phyloP scores from a whole-genome alignment of 2,797 vertebrate species.

The Jordanella pulchra region DNA sequence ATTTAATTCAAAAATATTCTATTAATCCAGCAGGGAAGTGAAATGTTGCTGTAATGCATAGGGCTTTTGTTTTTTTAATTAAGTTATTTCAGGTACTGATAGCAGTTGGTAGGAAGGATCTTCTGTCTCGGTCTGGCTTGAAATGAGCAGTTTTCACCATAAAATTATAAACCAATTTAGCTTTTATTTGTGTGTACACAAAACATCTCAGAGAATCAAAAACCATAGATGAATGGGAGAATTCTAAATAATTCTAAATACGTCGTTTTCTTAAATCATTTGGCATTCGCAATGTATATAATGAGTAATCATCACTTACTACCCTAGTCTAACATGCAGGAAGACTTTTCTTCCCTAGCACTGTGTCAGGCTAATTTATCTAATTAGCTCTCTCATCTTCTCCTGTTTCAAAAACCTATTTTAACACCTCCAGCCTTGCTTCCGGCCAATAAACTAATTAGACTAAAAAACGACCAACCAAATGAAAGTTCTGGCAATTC shows the following conservation, averaged over 20 bases:
- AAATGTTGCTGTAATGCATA: no score
- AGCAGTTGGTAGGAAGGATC: no score
- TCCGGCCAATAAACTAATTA: conserved; percentile 17
- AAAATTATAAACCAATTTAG: neutral
- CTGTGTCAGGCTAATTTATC: neutral
- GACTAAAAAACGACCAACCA: conserved; percentile 10
- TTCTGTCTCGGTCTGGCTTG: no score
- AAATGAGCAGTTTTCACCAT: neutral
- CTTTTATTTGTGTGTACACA: no score
- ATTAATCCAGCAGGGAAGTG: no score
- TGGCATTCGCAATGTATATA: neutral
- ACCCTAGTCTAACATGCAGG: neutral
- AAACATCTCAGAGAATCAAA: no score
- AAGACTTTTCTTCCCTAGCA: neutral
- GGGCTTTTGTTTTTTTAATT: no score
- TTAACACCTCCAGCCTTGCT: conserved; percentile 25
- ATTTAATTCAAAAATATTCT: no score
- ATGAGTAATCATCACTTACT: neutral
- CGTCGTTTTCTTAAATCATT: neutral
- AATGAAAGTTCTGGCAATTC: conserved; percentile 14
- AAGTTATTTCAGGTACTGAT: no score
- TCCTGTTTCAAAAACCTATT: conserved; percentile 20
- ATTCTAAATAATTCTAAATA: neutral
- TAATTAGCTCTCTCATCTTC: conserved; percentile 15
- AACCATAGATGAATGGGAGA: neutral